These are phyloP conservation scores for Proctacanthus coquilletti DNA, from an alignment of 1,140 invertebrate genomes.

Conservation along the genomic window DNA sequence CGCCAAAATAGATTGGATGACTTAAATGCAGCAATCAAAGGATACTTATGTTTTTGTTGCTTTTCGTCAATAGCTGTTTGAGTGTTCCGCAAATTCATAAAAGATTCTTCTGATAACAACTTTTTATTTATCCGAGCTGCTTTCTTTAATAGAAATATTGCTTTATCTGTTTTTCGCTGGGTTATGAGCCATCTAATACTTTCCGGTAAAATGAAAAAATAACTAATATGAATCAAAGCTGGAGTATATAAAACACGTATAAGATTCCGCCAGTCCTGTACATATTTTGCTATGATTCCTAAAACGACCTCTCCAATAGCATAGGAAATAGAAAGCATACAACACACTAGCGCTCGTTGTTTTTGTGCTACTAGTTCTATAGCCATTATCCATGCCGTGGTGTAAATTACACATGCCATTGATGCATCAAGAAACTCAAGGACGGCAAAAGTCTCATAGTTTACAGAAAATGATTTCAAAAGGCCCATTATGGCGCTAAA, in stretches of 20 bases:
- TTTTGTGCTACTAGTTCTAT: slow-evolving; percentile 62
- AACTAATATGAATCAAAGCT: slow-evolving; percentile 42
- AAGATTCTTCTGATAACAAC: slow-evolving; percentile 34
- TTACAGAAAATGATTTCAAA: slow-evolving; percentile 44
- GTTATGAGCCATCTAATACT: slow-evolving; percentile 61
- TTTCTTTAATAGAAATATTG: slow-evolving; percentile 38
- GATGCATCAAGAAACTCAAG: slow-evolving; percentile 48
- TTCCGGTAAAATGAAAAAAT: slow-evolving; percentile 43
- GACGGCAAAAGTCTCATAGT: slow-evolving; percentile 41
- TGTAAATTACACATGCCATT: slow-evolving; percentile 46
- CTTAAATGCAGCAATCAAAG: slow-evolving; percentile 36
- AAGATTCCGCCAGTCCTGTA: slow-evolving; percentile 52
- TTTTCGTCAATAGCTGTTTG: slow-evolving; percentile 29
- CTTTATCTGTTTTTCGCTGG: slow-evolving; percentile 45
- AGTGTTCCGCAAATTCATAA: slow-evolving; percentile 33
- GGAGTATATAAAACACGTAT: slow-evolving; percentile 49
- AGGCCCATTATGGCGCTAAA: slow-evolving; percentile 42
- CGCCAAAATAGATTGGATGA: slow-evolving; percentile 41
- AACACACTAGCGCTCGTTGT: slow-evolving; percentile 55
- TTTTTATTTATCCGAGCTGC: slow-evolving; percentile 53
- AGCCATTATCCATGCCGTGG: slow-evolving; percentile 43
- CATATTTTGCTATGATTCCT: slow-evolving; percentile 47
- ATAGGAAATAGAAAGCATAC: slow-evolving; percentile 51
- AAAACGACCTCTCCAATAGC: slow-evolving; percentile 53
- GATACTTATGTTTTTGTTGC: slow-evolving; percentile 22